Evolutionary conservation across 2,888 invertebrate genomes (phyloP).

Genomic region (Trissolcus brochymenae): DNA sequence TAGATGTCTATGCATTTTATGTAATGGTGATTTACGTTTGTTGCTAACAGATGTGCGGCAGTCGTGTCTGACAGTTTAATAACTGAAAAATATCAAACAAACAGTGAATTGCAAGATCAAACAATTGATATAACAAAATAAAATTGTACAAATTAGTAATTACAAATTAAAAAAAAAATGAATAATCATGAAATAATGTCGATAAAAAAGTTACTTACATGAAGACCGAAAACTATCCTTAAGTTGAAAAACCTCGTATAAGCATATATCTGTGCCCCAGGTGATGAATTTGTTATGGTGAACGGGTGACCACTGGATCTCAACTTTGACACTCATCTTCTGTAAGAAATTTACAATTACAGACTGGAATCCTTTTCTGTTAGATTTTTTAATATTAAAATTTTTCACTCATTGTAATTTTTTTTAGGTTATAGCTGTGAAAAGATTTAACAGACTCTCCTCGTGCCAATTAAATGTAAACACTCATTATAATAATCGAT

Average conservation of each 20-base stretch:
- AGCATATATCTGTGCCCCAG: constrained; percentile 92
- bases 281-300: constrained; percentile 88
- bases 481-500: no score
- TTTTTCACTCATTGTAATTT: no score
- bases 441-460: no score
- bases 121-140: neutral
- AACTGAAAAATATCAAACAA: constrained; percentile 75
- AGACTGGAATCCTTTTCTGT: no score
- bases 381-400: no score
- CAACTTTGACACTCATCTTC: constrained; percentile 80
- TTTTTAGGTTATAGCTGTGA: no score
- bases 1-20: constrained; percentile 93
- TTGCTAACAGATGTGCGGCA: constrained; percentile 84
- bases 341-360: neutral
- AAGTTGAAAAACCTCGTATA: constrained; percentile 86
- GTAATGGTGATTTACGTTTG: constrained; percentile 85
- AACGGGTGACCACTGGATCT: constrained; percentile 92
- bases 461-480: no score
- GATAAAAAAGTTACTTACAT: constrained; percentile 67
- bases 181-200: no score
- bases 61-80: constrained; percentile 83
- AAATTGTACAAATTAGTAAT: constrained; percentile 69
- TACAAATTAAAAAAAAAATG: constrained; percentile 2
- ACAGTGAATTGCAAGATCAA: neutral
- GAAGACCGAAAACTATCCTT: constrained; percentile 79